Conservation (phyloP, 2,797 vertebrate species). For the Coendou prehensilis region DNA sequence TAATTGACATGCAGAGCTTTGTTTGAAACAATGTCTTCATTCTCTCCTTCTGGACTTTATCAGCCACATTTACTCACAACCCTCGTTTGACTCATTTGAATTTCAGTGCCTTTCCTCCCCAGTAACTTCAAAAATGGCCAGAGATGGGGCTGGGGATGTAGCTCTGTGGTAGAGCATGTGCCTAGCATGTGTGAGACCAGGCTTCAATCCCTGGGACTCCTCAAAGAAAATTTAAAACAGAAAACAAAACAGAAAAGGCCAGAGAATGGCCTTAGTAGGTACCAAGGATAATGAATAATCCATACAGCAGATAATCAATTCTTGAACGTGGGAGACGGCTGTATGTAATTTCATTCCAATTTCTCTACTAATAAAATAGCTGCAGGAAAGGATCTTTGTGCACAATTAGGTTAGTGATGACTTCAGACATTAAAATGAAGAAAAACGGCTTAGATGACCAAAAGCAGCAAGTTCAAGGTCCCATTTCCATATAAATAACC, state of each 20-base stretch:
- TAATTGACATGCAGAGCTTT: conserved; percentile 36
- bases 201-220: neutral
- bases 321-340: neutral
- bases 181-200: neutral
- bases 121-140: neutral
- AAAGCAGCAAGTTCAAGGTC: conserved; percentile 16
- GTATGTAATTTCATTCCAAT: conserved; percentile 34
- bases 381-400: conserved; percentile 14
- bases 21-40: conserved; percentile 30
- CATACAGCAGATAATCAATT: neutral
- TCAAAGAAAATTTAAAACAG: neutral
- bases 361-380: conserved; percentile 9
- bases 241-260: neutral
- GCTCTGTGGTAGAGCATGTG: neutral
- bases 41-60: conserved; percentile 41
- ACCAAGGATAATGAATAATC: conserved; percentile 60
- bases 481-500: neutral
- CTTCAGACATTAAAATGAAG: conserved; percentile 6
- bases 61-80: neutral
- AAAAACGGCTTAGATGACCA: conserved; percentile 24
- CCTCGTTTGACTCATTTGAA: conserved; percentile 33
- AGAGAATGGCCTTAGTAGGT: neutral
- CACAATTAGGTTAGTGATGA: conserved; percentile 65
- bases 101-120: neutral
- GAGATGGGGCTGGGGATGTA: neutral